Evolutionary conservation across 2,797 vertebrate genomes (phyloP).

Genomic region (Sebastes trivittatus): DNA sequence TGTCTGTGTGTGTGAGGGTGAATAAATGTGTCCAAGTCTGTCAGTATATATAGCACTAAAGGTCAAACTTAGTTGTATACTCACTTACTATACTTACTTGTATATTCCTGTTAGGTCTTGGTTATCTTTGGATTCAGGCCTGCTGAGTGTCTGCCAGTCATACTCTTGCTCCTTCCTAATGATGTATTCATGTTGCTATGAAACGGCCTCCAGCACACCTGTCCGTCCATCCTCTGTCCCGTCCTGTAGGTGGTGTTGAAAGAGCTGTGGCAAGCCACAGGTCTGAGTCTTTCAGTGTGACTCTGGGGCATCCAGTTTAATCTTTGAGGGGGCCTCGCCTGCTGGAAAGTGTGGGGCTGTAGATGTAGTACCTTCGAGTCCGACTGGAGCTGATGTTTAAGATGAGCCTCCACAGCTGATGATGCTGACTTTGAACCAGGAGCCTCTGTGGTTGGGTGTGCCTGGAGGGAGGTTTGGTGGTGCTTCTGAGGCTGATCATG

Average conservation of each 20-base stretch:
- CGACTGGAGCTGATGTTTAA: background rate
- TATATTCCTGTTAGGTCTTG: background rate
- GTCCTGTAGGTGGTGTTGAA: conserved; percentile 12
- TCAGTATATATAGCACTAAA: background rate
- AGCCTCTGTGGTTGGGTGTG: background rate
- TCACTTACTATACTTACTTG: too few relatives aligned
- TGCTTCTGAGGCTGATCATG: background rate
- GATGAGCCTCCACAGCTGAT: background rate
- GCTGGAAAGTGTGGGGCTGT: conserved; percentile 19
- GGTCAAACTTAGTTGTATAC: background rate
- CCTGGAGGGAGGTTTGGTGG: background rate
- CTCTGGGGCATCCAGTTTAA: conserved; percentile 49
- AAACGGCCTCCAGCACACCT: conserved; percentile 9
- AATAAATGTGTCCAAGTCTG: background rate
- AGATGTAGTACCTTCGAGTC: background rate
- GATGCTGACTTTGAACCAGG: background rate
- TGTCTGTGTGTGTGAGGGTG: background rate
- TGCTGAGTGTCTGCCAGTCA: conserved; percentile 8
- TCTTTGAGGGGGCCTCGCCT: background rate
- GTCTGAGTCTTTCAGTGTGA: background rate
- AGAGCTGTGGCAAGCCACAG: conserved; percentile 11
- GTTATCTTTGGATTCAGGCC: background rate
- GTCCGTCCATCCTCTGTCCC: conserved; percentile 1
- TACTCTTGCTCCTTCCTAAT: conserved; percentile 42
- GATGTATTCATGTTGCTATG: background rate